Base-by-base conservation (phyloP, 2,888 invertebrate genomes). In the Coleophora flavipennella region DNA sequence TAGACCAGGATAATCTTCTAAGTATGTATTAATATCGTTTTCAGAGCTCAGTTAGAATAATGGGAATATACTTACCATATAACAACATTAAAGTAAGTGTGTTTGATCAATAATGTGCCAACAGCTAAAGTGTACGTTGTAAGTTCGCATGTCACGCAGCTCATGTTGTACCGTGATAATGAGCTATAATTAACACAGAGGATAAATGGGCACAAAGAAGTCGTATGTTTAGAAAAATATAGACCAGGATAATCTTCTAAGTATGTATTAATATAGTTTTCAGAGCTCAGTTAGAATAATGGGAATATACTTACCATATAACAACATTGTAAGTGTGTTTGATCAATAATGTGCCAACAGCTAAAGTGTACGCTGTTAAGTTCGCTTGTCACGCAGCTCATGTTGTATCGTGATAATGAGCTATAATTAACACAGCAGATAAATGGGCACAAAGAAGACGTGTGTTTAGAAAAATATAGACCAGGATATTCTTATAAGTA, bases 251-350 rank as follows among this genome's bases (percentile, higher is more conserved):
- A 49, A 47, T 38, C 42, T 35, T 38, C 28, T 41, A 43, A n/a
- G 45, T 39, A 50, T 62, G 43, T 62, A 59, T 64, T 62, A 62
- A 62, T 28, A 28, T 31, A n/a, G n/a, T n/a, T n/a, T n/a, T n/a
- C n/a, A n/a, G n/a, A n/a, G n/a, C n/a, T n/a, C 3, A 20, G 20
- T 4, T 4, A 6, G 20, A 20, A 6, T 20, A 20, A 6, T 3
- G 6, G 3, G 20, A 20, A 20, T 6, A 20, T 20, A 20, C 20
- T n/a, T n/a, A n/a, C n/a, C n/a, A n/a, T n/a, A n/a, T n/a, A n/a
- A n/a, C n/a, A n/a, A n/a, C 20, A 20, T 20, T 20, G n/a, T n/a
- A n/a, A n/a, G n/a, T n/a, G 67, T 68, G 68, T 67, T 64, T 54
- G 66, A 28, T 32, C 9, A 34, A 25, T 34, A 34, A 25, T n/a